Evolutionary conservation across 2,113 vertebrate genomes (phyloP), one percentile per base, ranked within the genome.

Genomic region (chimpanzee (Pan troglodytes)): DNA sequence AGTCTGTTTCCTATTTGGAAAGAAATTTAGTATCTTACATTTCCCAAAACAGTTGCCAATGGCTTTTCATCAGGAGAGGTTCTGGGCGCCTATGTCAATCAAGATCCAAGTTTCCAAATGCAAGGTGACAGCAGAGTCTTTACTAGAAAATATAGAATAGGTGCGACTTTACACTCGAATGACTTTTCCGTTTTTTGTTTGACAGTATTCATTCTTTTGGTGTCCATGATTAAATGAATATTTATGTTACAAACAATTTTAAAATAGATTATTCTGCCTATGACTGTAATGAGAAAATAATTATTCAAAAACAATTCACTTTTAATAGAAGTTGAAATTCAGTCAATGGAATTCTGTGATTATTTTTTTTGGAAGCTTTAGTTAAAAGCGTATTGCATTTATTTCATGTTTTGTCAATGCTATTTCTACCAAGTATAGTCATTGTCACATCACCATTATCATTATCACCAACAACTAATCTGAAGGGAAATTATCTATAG

Each of bases 301-400:
- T 90, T 48, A 0, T 80, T 98, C 94, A 96, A 20, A 96, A 95
- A 89, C 95, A 97, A 78, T 75, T 88, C 64, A 52, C 72, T 90
- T 97, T 95, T 89, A 96, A 79, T 70, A 94, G 68, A 98, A 97
- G 45, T 79, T 95, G 83, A 94, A 97, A 97, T 64, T 57, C n/a
- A 93, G 91, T 96, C 94, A 94, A 88, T 38, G 97, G 81, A 97
- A 91, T 0, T 6, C 52, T 85, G 27, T 57, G 32, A 30, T 43
- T 40, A 76, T 59, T 92, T 45, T 50, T 48, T 78, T 32, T 50
- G 25, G 38, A 43, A 38, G 59, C 48, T 57, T 96, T 13, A 35
- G 40, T 70, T 50, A 79, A 82, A 67, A 20, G 7, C 3, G 1
- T 61, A 76, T 38, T 93, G 8, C 7, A 8, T 61, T 87, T 73